Base-by-base conservation (phyloP, 2,888 invertebrate genomes). In the Calameuta idolon region DNA sequence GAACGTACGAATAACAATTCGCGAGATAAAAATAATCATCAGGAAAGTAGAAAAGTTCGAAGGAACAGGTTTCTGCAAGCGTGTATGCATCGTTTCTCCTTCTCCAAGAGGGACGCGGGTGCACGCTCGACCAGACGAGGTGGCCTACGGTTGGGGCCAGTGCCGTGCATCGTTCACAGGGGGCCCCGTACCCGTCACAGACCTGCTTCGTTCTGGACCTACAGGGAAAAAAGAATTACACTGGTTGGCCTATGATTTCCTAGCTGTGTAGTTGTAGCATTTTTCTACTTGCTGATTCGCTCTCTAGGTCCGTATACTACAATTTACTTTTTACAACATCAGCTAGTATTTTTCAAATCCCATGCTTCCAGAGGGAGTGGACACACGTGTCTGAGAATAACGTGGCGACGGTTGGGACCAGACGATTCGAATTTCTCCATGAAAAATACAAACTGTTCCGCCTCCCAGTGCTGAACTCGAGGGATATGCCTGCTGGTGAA, bases 21-120 rank as follows among this genome's bases (percentile, higher is more conserved):
- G 77, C 76, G 75, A 77, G 81, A 83, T 83, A 84, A 85, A 86
- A 86, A 87, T 85, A 83, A 86, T 87, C 83, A 83, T 80, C 84
- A 86, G 86, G 87, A 89, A 89, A 88, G 87, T 85, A 87, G 87
- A 87, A 88, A 88, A 87, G 82, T 87, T 85, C 82, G 73, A 68
- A 83, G 86, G 86, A 91, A 91, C 91, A 91, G 91, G 91, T 91
- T 91, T 90, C 88, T 89, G 89, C 88, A 86, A 84, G 81, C 81
- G 76, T 79, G 83, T 75, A 79, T 77, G 79, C 79, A 78, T 81
- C 79, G 81, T 76, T 78, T 75, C 69, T 33, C 68, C 34, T 68
- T 71, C 69, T 73, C 74, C 34, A 30, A 35, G 84, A 82, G 82
- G 81, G 84, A 85, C 86, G 85, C 85, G 85, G 83, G 85, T 85